Percentiles rank a stretch among this genome's conserved stretches.
These are phyloP conservation scores for Apamea crenata DNA, from an alignment of 2,888 invertebrate genomes.

Conservation along the genomic window DNA sequence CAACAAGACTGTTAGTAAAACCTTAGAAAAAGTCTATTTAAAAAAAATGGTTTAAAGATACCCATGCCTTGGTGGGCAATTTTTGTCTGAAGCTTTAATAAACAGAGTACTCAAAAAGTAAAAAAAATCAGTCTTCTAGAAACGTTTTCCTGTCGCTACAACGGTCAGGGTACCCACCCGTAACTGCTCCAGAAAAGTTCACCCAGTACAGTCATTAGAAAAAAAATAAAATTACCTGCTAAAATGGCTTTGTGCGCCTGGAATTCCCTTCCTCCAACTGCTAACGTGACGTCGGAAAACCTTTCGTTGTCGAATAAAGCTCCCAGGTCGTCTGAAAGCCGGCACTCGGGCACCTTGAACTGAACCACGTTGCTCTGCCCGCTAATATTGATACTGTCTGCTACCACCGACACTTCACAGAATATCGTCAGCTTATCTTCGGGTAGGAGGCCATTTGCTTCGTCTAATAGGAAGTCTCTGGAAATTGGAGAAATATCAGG, in stretches of 20 bases:
- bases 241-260: slow-evolving; percentile 99
- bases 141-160: neutral
- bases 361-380: slow-evolving; percentile 99
- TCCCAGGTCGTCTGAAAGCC: slow-evolving; percentile 98
- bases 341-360: slow-evolving; percentile 99
- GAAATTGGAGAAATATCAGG: slow-evolving; percentile 66
- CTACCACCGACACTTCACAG: slow-evolving; percentile 99
- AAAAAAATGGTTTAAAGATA: neutral
- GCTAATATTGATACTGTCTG: slow-evolving; percentile 99
- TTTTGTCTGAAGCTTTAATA: slow-evolving; percentile 2
- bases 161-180: neutral
- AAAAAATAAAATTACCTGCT: slow-evolving; percentile 91
- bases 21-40: neutral
- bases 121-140: neutral
- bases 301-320: slow-evolving; percentile 98
- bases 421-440: slow-evolving; percentile 99
- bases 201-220: neutral
- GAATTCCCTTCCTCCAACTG: slow-evolving; percentile 97
- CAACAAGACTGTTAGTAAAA: no score
- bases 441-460: slow-evolving; percentile 99
- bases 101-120: neutral
- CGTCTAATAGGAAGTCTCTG: slow-evolving; percentile 99
- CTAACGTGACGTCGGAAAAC: slow-evolving; percentile 99
- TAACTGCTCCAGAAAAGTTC: no score
- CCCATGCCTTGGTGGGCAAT: neutral